These are phyloP conservation scores for Myrmophylax atrothorax DNA, from an alignment of 2,113 vertebrate genomes.

Conservation along the genomic window DNA sequence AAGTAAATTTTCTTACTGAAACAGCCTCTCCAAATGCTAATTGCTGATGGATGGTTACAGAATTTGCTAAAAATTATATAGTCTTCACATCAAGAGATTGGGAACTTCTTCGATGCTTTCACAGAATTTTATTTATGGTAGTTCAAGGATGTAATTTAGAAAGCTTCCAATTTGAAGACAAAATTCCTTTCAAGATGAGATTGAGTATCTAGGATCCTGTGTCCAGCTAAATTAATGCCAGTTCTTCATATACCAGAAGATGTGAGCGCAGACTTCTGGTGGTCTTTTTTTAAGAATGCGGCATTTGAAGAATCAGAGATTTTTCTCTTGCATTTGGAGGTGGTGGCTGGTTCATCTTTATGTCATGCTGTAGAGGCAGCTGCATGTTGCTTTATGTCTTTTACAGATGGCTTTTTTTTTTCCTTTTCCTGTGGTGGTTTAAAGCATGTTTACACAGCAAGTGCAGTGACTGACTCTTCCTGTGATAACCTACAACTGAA, in stretches of 20 bases:
- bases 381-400: not conserved
- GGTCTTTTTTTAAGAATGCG: not conserved
- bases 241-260: not conserved
- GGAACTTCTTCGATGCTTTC: not conserved
- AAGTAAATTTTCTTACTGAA: not conserved
- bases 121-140: not conserved
- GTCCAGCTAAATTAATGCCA: not conserved
- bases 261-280: accelerated
- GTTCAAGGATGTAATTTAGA: not conserved
- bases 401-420: not conserved
- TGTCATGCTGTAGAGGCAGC: not conserved
- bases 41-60: not conserved
- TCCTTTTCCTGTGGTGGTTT: not conserved
- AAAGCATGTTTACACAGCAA: not conserved
- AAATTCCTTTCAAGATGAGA: not conserved
- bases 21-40: not conserved
- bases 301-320: not conserved
- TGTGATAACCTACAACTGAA: not conserved
- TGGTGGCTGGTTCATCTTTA: not conserved
- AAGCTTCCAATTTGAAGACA: not conserved
- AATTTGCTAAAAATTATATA: not conserved
- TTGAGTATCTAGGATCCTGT: not conserved
- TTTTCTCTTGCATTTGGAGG: not conserved
- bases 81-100: not conserved
- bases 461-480: not conserved